phyloP scores from a whole-genome alignment of 2,113 vertebrate species.

The Daubentonia madagascariensis region DNA sequence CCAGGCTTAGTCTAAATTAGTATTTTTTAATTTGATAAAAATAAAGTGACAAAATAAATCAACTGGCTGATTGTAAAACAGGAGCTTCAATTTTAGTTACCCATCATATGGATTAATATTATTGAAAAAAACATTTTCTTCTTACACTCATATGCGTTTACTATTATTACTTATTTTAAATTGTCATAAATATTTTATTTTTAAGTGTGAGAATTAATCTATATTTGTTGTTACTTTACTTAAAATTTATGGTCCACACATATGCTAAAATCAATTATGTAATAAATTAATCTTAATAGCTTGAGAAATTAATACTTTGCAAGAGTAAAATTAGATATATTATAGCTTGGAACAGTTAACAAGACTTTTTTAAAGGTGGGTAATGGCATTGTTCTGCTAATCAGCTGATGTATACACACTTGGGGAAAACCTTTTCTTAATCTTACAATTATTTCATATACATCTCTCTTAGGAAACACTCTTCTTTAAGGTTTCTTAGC shows the following conservation, averaged over 20 bases:
- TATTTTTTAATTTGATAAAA: neutral
- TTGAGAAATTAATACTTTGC: neutral
- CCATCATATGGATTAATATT: neutral
- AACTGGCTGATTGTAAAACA: neutral
- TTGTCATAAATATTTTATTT: neutral
- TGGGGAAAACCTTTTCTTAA: neutral
- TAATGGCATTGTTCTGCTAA: neutral
- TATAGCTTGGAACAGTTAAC: neutral
- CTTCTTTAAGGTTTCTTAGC: neutral
- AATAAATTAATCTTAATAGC: neutral
- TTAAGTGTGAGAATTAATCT: neutral
- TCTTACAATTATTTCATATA: neutral
- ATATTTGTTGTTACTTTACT: neutral
- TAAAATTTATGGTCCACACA: neutral
- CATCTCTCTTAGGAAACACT: neutral
- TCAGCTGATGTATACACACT: neutral
- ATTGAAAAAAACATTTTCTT: neutral
- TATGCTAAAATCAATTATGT: neutral
- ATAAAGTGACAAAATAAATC: neutral
- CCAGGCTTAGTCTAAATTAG: neutral
- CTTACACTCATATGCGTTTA: neutral
- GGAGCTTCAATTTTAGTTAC: neutral
- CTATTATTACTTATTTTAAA: neutral
- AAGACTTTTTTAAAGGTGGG: neutral
- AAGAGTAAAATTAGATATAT: conserved; percentile 8